phyloP scores from a whole-genome alignment of 1,140 invertebrate genomes.

The Araneus ventricosus region DNA sequence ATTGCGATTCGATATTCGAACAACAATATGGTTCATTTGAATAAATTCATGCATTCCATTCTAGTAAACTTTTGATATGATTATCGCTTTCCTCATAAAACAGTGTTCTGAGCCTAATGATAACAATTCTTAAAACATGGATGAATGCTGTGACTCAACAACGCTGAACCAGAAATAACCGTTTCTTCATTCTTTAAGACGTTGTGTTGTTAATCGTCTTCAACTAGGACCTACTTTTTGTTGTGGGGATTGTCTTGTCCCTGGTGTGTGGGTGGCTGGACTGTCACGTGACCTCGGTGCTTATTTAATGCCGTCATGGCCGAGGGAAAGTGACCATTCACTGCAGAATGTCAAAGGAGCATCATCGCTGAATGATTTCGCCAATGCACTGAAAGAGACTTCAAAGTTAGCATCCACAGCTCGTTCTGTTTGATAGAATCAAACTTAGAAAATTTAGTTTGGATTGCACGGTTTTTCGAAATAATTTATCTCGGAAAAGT shows the following conservation, averaged over 20 bases:
- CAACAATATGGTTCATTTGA: background rate
- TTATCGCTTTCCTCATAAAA: background rate
- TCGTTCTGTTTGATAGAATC: too few relatives aligned
- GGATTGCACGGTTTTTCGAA: background rate
- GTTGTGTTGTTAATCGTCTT: background rate
- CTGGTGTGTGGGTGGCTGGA: conserved; percentile 34
- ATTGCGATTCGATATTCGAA: background rate
- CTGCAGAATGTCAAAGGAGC: background rate
- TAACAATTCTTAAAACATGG: background rate
- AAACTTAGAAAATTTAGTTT: too few relatives aligned
- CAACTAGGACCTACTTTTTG: conserved; percentile 36
- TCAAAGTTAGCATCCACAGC: too few relatives aligned
- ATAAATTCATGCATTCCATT: background rate
- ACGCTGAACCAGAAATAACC: conserved; percentile 1
- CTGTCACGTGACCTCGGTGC: conserved; percentile 19
- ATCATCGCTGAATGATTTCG: background rate
- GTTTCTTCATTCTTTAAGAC: conserved; percentile 2
- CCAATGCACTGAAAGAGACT: too few relatives aligned
- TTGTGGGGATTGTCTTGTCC: conserved; percentile 15
- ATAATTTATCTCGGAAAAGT: background rate
- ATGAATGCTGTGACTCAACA: background rate
- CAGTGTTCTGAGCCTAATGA: background rate
- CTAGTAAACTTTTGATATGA: background rate
- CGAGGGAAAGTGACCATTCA: conserved; percentile 5
- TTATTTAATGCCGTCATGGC: conserved; percentile 38